A percentile compares a stretch with the other conserved stretches of the same genome.
Conservation (phyloP, 2,888 invertebrate genomes). For the Silvanus unidentatus region DNA sequence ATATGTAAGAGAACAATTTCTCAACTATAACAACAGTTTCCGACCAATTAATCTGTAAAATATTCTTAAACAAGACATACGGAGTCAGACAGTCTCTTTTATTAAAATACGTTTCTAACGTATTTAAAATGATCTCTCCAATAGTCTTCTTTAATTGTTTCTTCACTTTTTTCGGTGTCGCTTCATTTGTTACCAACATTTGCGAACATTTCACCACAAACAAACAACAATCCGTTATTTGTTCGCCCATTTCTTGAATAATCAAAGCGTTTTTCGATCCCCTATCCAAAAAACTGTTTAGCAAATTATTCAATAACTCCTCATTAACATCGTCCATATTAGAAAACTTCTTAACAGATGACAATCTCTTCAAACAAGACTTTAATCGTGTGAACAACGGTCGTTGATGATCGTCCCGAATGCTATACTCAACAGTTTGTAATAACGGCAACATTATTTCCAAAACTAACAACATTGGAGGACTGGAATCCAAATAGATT, state of each 20-base stretch:
- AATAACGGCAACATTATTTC: conserved; percentile 65
- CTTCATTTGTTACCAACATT: conserved; percentile 45
- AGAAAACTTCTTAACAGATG: conserved; percentile 56
- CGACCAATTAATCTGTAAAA: conserved; percentile 60
- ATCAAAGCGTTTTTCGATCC: conserved; percentile 58
- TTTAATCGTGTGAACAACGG: conserved; percentile 61
- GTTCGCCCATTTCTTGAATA: conserved; percentile 61
- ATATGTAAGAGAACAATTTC: conserved; percentile 54
- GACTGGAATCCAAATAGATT: conserved; percentile 64
- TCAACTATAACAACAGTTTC: conserved; percentile 57
- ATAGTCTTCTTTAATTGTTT: conserved; percentile 43
- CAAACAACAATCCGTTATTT: conserved; percentile 57
- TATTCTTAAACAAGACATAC: conserved; percentile 58
- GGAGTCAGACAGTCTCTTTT: conserved; percentile 61
- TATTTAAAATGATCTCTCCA: conserved; percentile 49
- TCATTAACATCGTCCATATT: conserved; percentile 53
- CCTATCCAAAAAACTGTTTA: conserved; percentile 57
- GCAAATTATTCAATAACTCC: conserved; percentile 51
- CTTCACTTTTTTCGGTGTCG: conserved; percentile 41
- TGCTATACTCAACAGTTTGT: conserved; percentile 62
- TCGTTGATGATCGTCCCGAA: conserved; percentile 61
- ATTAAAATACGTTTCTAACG: conserved; percentile 55
- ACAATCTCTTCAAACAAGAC: conserved; percentile 56
- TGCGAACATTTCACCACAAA: conserved; percentile 60
- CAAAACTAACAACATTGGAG: conserved; percentile 61